A percentile compares a stretch with the other conserved stretches of the same genome.
phyloP scores from a whole-genome alignment of 2,797 vertebrate genomes.

The Pelodytes ibericus region DNA sequence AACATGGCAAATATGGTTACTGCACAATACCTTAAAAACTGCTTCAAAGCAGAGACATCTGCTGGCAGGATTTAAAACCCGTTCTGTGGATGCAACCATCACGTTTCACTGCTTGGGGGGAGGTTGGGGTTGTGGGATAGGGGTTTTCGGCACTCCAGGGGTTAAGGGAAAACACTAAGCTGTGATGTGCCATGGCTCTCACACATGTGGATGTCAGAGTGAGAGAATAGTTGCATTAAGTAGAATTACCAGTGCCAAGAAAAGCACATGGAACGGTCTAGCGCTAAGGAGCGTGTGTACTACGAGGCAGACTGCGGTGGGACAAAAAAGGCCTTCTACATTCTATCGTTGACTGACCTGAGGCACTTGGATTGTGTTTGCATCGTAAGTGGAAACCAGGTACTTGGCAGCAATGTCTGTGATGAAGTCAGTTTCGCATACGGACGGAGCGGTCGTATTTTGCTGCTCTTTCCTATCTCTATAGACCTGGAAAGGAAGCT shows the following conservation, averaged over 20 bases:
- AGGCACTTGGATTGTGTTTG: slow-evolving; percentile 60
- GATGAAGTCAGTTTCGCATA: slow-evolving; percentile 68
- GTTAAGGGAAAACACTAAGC: slow-evolving; percentile 1
- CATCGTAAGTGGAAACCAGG: slow-evolving; percentile 63
- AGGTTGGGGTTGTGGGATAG: no score
- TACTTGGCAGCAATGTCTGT: slow-evolving; percentile 65
- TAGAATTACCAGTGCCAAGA: slow-evolving; percentile 4
- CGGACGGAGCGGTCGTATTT: slow-evolving; percentile 61
- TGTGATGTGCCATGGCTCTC: not conserved
- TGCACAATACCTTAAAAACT: no score
- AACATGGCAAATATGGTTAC: no score
- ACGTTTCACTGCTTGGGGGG: no score
- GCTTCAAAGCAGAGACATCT: slow-evolving; percentile 37
- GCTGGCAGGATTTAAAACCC: slow-evolving; percentile 14
- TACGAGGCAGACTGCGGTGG: not conserved
- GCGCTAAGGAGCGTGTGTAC: slow-evolving; percentile 4
- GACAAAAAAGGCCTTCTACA: slow-evolving; percentile 60
- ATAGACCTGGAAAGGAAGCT: slow-evolving; percentile 69
- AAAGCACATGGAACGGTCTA: slow-evolving; percentile 16
- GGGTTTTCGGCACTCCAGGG: not conserved
- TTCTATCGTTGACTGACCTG: slow-evolving; percentile 66
- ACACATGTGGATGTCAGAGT: slow-evolving; percentile 10
- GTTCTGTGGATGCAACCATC: not conserved
- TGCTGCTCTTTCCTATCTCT: slow-evolving; percentile 67
- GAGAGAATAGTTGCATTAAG: slow-evolving; percentile 6